Evolutionary conservation across 2,888 invertebrate species (phyloP).

Genomic region (Leptogaster cylindrica): DNA sequence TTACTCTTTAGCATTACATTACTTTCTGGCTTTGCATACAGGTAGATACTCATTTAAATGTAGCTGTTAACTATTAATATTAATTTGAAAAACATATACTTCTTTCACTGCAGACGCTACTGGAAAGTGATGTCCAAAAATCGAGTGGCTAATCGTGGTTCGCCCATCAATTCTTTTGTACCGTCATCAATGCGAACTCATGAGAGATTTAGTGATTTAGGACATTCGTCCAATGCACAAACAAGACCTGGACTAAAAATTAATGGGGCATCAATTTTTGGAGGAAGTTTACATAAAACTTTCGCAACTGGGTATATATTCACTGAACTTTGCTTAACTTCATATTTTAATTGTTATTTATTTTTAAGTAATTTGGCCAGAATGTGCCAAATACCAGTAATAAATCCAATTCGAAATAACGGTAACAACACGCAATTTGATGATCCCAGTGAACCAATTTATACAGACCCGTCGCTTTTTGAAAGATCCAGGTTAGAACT

Average conservation of each 20-base stretch:
- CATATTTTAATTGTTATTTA: not conserved
- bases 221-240: conserved; percentile 56
- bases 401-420: conserved; percentile 64
- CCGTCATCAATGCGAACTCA: conserved; percentile 63
- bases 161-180: conserved; percentile 60
- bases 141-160: conserved; percentile 63
- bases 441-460: conserved; percentile 91
- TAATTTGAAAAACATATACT: not conserved
- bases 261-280: conserved; percentile 67
- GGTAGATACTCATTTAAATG: conserved; percentile 61
- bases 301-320: conserved; percentile 68
- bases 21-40: conserved; percentile 77
- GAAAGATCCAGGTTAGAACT: conserved; percentile 74
- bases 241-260: conserved; percentile 52
- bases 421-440: conserved; percentile 69
- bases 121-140: conserved; percentile 81
- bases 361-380: conserved; percentile 59
- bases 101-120: conserved; percentile 68
- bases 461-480: conserved; percentile 89
- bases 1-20: conserved; percentile 76
- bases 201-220: conserved; percentile 60
- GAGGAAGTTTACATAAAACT: conserved; percentile 73
- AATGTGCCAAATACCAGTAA: conserved; percentile 63
- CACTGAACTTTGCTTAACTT: conserved; percentile 10
- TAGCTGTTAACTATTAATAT: conserved; percentile 42